Conservation (phyloP, 2,113 vertebrate genomes). For the Lutjanus erythropterus region DNA sequence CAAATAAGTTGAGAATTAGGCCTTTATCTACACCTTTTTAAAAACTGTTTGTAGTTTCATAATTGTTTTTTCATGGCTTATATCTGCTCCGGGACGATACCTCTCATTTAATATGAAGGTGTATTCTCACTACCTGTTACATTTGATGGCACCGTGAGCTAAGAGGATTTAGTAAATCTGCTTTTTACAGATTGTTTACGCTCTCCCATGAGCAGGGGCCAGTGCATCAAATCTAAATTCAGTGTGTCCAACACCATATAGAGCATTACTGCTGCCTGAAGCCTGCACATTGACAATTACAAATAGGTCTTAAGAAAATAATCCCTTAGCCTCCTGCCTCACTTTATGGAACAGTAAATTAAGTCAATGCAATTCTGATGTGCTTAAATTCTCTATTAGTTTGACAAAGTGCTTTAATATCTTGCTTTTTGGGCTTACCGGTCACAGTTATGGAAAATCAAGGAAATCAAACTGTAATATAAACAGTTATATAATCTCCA, state of each 20-base stretch:
- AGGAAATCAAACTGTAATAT: background rate
- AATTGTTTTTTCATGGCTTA: background rate
- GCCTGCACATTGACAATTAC: background rate
- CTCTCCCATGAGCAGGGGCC: background rate
- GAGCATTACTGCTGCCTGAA: conserved; percentile 14
- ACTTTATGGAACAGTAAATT: background rate
- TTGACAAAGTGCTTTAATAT: conserved; percentile 39
- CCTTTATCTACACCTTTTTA: background rate
- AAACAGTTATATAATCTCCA: background rate
- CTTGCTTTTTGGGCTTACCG: background rate
- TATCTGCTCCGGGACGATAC: background rate
- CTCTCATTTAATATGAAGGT: background rate
- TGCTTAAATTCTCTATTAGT: conserved; percentile 12
- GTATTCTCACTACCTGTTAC: conserved; percentile 2
- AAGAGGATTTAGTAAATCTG: conserved; percentile 71
- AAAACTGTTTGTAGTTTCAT: background rate
- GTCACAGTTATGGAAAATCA: conserved; percentile 3
- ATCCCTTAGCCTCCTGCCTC: background rate
- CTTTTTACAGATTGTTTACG: conserved; percentile 62
- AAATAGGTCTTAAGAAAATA: conserved; percentile 10
- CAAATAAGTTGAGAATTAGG: background rate
- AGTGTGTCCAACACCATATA: conserved; percentile 7
- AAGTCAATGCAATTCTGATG: conserved; percentile 7
- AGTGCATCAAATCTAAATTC: conserved; percentile 32
- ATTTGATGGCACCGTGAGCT: conserved; percentile 31